Evolutionary conservation across 1,140 invertebrate species (phyloP), one percentile per base, ranked within the genome.

Genomic region (Papilio dardanus): DNA sequence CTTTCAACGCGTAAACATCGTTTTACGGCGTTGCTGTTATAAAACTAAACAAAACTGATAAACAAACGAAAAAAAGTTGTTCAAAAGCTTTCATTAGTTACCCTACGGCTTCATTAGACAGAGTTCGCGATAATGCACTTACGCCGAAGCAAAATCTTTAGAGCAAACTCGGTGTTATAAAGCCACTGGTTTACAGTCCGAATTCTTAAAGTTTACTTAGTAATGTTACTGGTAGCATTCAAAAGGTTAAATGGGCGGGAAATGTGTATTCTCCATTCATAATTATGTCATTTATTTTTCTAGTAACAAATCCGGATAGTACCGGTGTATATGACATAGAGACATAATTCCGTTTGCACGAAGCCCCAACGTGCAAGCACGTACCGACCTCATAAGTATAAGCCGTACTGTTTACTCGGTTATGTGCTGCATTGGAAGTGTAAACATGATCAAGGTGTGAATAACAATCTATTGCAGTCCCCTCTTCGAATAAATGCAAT

Each of bases 331-430:
- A 40, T 19, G 30, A 35, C 65, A 68, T 12, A 37, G 16, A 35
- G 16, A n/a, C 67, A 69, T 69, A 35, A 69, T 69, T 40, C 67
- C 67, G 31, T 69, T 69, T 69, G 67, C 35, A 69, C 35, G 67
- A 69, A 69, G 67, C 67, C 67, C 67, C 12, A 40, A 69, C 33
- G 33, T 35, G 67, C 33, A 69, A 14, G 12, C 67, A 35, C 6
- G 67, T 37, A 33, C 33, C 33, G 24, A 62, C 33, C 67, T 69
- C 35, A 69, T 69, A 69, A 69, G 42, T 69, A 69, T 69, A 69
- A 69, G 67, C 67, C 67, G 33, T 24, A 40, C 31, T 69, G 19
- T 69, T 69, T 69, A 62, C 67, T 37, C n/a, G 21, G 35, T 35
- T 68, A 21, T 37, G 66, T 37, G 33, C 21, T 35, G 35, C 67